A percentile compares a stretch with the other conserved stretches of the same genome.
These are phyloP conservation scores for Tenthredo scrophulariae DNA, from an alignment of 2,888 invertebrate species.

Conservation along the genomic window DNA sequence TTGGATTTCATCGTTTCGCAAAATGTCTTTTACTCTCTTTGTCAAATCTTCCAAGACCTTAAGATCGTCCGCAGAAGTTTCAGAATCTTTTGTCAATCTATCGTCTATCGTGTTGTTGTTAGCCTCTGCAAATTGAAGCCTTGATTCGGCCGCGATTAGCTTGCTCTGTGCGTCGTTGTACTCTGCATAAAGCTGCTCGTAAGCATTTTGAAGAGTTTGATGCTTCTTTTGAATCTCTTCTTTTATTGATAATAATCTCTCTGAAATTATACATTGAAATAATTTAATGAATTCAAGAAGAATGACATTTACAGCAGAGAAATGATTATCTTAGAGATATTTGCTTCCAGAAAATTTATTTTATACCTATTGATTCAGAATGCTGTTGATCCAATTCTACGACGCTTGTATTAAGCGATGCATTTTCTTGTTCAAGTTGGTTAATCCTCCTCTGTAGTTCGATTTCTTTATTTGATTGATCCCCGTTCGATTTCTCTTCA, in stretches of 20 bases:
- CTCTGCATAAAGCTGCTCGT: conserved; percentile 77
- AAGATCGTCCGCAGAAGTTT: conserved; percentile 18
- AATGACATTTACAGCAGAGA: background rate
- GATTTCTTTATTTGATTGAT: conserved; percentile 62
- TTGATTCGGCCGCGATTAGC: conserved; percentile 62
- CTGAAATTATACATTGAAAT: conserved; percentile 64
- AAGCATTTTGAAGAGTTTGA: conserved; percentile 80
- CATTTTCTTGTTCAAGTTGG: conserved; percentile 81
- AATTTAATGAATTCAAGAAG: background rate
- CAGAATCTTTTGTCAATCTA: conserved; percentile 51
- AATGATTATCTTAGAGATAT: background rate
- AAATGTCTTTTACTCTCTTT: conserved; percentile 74
- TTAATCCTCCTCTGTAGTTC: conserved; percentile 78
- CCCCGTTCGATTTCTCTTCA: conserved; percentile 50
- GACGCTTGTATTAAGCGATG: conserved; percentile 81
- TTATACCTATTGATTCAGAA: conserved; percentile 82
- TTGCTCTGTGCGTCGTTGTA: conserved; percentile 73
- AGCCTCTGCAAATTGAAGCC: conserved; percentile 62
- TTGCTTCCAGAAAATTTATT: background rate
- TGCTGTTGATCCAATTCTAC: conserved; percentile 89
- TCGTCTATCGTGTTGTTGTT: conserved; percentile 52
- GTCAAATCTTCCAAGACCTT: conserved; percentile 67
- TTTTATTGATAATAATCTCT: conserved; percentile 75
- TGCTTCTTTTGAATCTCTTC: conserved; percentile 80
- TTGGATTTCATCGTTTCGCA: conserved; percentile 76